Percentiles rank a stretch among this genome's conserved stretches.
These are phyloP conservation scores for Neuroterus valhalla DNA, from an alignment of 1,140 invertebrate genomes.

Conservation along the genomic window DNA sequence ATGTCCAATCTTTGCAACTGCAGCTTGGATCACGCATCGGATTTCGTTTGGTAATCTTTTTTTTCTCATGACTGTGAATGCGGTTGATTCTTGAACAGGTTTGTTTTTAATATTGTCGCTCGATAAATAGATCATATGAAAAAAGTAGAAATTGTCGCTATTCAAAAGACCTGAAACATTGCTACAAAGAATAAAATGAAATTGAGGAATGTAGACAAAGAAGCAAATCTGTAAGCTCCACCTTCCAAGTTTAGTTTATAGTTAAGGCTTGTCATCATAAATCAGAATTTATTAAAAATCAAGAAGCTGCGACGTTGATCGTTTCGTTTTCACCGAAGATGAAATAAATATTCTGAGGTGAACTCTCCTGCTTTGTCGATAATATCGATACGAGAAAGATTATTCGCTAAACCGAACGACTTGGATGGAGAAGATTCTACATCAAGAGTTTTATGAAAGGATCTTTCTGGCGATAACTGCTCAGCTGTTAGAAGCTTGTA, in stretches of 20 bases:
- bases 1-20: too few species aligned
- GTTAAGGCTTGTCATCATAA: not conserved
- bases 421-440: not conserved
- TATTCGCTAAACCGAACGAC: constrained; percentile 18
- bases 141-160: too few species aligned
- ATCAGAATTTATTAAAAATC: constrained; percentile 13
- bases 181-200: too few species aligned
- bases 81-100: too few species aligned
- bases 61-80: too few species aligned
- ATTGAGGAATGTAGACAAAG: too few species aligned
- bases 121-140: too few species aligned
- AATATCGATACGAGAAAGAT: constrained; percentile 20
- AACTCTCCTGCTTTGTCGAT: constrained; percentile 5
- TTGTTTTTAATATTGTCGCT: too few species aligned
- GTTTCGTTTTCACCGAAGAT: constrained; percentile 22
- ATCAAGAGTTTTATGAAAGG: constrained; percentile 18
- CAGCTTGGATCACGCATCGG: too few species aligned
- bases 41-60: too few species aligned
- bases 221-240: too few species aligned
- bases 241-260: not conserved
- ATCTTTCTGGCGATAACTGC: constrained; percentile 23
- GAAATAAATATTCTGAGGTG: constrained; percentile 12
- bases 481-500: constrained; percentile 4
- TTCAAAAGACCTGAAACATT: too few species aligned
- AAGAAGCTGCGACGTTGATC: constrained; percentile 8